Conservation (phyloP, 2,113 vertebrate genomes). For the human region DNA sequence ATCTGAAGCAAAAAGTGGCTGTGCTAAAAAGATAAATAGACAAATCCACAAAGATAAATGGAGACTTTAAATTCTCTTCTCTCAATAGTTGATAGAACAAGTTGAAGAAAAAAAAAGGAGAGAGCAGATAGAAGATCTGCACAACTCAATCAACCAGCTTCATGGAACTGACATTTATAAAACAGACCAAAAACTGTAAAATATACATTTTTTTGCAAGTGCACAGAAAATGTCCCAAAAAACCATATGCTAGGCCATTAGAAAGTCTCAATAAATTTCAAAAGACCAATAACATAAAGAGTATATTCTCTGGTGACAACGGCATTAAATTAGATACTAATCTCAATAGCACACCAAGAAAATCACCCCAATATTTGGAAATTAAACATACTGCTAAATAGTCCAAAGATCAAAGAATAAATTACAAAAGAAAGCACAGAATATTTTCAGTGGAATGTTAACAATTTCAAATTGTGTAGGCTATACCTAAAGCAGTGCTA, state of each 20-base stretch:
- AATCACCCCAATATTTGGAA: not conserved
- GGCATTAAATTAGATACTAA: not conserved
- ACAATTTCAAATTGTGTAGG: not conserved
- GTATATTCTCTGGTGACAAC: not conserved
- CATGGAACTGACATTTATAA: not conserved
- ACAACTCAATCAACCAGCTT: not conserved
- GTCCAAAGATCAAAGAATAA: not conserved
- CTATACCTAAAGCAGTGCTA: not conserved
- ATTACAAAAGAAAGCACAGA: not conserved
- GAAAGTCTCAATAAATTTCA: not conserved
- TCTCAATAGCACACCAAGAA: not conserved
- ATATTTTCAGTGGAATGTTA: not conserved
- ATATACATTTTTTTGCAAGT: not conserved
- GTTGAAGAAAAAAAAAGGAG: not conserved
- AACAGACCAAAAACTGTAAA: not conserved
- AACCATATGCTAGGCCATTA: not conserved
- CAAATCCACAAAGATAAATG: not conserved
- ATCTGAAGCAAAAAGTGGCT: not conserved
- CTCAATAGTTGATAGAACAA: not conserved
- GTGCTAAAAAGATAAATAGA: not conserved
- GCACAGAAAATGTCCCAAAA: not conserved
- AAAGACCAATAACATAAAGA: not conserved
- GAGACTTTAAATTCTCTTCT: not conserved
- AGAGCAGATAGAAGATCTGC: not conserved
- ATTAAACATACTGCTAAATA: not conserved